Evolutionary conservation across 2,113 vertebrate genomes (phyloP).

Genomic region (Vulpes lagopus): DNA sequence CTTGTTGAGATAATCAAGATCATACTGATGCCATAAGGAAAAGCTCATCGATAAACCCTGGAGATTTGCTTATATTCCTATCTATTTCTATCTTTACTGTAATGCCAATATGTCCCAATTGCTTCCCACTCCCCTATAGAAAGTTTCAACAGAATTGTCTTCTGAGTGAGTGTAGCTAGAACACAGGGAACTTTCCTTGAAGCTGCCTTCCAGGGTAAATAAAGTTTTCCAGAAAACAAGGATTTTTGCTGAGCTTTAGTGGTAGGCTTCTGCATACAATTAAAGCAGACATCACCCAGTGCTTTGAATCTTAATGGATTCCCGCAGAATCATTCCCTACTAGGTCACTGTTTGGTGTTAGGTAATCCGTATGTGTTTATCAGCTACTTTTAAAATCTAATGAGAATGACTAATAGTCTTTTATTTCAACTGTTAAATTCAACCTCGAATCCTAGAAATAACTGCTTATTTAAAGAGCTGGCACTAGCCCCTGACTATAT

Average conservation of each 20-base stretch:
- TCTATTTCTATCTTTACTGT: slow-evolving; percentile 14
- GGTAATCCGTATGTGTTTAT: not conserved
- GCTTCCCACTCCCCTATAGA: not conserved
- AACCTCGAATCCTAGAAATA: slow-evolving; percentile 57
- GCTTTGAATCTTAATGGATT: not conserved
- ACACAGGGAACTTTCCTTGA: slow-evolving; percentile 12
- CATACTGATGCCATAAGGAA: slow-evolving; percentile 49
- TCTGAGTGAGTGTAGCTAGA: slow-evolving; percentile 31
- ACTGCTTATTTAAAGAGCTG: slow-evolving; percentile 48
- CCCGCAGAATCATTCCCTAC: not conserved
- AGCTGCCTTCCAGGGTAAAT: not conserved
- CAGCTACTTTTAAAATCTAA: slow-evolving; percentile 40
- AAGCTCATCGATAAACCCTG: not conserved
- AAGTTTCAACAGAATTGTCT: not conserved
- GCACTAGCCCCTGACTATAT: not conserved
- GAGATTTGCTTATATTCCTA: not conserved
- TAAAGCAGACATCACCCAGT: not conserved
- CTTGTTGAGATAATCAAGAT: slow-evolving; percentile 33
- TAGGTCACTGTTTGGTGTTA: slow-evolving; percentile 25
- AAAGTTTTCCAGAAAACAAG: slow-evolving; percentile 25
- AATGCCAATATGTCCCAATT: not conserved
- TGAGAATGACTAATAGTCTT: slow-evolving; percentile 42
- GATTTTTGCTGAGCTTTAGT: not conserved
- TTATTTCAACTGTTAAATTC: slow-evolving; percentile 52
- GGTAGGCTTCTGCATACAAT: not conserved